Evolutionary conservation across 2,113 vertebrate species (phyloP).

Genomic region (Embiotoca jacksoni): DNA sequence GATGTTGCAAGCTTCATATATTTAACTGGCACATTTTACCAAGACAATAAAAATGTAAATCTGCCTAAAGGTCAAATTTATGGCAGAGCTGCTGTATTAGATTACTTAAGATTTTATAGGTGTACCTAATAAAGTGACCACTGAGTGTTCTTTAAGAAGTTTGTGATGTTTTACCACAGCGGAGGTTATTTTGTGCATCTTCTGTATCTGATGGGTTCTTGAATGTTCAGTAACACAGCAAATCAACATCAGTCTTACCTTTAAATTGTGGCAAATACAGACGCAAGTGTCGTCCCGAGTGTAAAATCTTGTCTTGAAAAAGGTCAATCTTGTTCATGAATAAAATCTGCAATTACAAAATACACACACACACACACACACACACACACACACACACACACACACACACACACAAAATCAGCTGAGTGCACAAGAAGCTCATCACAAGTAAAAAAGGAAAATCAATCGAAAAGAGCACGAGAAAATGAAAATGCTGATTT

Average conservation of each 20-base stretch:
- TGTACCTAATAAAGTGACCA: too few species aligned
- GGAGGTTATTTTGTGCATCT: too few species aligned
- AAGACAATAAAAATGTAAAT: too few species aligned
- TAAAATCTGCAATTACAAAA: slow-evolving; percentile 81
- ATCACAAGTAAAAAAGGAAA: slow-evolving; percentile 26
- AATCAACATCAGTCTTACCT: slow-evolving; percentile 68
- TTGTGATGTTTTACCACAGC: too few species aligned
- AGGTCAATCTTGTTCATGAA: slow-evolving; percentile 89
- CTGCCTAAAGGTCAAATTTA: too few species aligned
- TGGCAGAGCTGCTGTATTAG: too few species aligned
- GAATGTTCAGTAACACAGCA: too few species aligned
- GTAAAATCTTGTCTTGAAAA: slow-evolving; percentile 87
- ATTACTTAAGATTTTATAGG: too few species aligned
- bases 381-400: not conserved
- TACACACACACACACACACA: not conserved
- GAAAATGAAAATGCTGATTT: slow-evolving; percentile 10
- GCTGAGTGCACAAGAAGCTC: not conserved
- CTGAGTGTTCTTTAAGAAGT: too few species aligned
- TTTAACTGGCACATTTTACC: not conserved
- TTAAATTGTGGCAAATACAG: slow-evolving; percentile 82
- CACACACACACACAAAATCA: not conserved
- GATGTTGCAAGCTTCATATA: not conserved
- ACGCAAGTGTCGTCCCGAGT: slow-evolving; percentile 82
- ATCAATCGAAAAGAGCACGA: slow-evolving; percentile 30
- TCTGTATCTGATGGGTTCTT: too few species aligned